Percentiles rank a stretch among this genome's conserved stretches.
These are phyloP conservation scores for Stichodactyla helianthus DNA, from an alignment of 64 coral and sea anemone genomes.

Conservation along the genomic window DNA sequence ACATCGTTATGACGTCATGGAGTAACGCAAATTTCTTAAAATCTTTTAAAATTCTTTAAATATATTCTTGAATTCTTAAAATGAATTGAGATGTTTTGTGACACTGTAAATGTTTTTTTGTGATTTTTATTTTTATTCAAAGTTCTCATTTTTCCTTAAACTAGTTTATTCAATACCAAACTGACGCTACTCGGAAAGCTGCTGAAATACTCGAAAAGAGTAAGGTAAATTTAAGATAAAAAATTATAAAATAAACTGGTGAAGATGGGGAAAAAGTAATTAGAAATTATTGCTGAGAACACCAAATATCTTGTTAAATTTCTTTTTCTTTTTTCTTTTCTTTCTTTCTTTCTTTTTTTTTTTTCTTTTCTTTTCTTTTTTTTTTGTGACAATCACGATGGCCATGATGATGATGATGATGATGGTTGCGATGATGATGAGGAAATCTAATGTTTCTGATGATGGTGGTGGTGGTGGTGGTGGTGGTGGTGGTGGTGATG, in stretches of 20 bases:
- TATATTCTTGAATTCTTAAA: neutral
- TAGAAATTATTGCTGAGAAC: too few relatives aligned
- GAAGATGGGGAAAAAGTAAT: neutral
- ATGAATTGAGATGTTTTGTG: too few relatives aligned
- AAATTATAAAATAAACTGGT: neutral
- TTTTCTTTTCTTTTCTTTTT: neutral
- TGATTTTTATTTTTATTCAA: neutral
- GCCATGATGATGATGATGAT: neutral
- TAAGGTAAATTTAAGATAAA: slow-evolving; percentile 50
- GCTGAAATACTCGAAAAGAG: slow-evolving; percentile 96
- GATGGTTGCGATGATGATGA: neutral
- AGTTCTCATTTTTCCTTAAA: slow-evolving; percentile 12
- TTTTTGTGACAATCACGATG: neutral
- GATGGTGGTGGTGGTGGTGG: neutral
- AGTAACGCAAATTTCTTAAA: neutral
- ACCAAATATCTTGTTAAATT: too few relatives aligned
- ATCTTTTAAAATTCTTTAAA: neutral
- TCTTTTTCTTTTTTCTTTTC: neutral
- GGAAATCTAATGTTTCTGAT: neutral
- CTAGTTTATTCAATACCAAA: slow-evolving; percentile 90
- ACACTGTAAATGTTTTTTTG: too few relatives aligned
- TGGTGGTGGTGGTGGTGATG: neutral
- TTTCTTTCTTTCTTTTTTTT: neutral
- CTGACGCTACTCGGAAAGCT: slow-evolving; percentile 94
- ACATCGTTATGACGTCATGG: neutral